Evolutionary conservation across 1,140 invertebrate species (phyloP), one percentile per base, ranked within the genome.

Genomic region (Drosophila grimshawi): DNA sequence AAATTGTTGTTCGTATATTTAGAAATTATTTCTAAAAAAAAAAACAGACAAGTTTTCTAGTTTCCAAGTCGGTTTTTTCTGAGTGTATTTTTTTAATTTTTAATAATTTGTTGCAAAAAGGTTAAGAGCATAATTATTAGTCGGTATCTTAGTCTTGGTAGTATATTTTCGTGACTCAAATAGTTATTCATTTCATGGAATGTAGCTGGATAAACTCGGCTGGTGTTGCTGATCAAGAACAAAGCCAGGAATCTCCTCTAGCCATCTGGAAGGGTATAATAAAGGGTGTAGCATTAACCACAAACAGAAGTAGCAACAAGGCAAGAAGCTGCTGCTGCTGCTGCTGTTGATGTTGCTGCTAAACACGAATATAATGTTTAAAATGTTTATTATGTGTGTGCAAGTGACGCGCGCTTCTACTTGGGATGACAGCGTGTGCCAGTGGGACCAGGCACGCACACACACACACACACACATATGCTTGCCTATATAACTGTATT

Each of bases 281-380:
- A 55, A 35, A 43, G 39, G 30, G 5, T 32, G 3, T 6, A 59
- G 30, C 56, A 43, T 43, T 43, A 5, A 45, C 7, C 55, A 19
- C 41, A 59, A 11, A 7, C 60, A 75, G 32, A 35, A 57, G 56
- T 48, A 66, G 49, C 71, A 78, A 39, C 52, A 75, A 46, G 10
- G 39, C 63, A 71, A 48, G 48, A 68, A 63, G 39, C 39, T 43
- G 39, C 7, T 8, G 7, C 37, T 39, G 39, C 4, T 43, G 39
- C 10, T 43, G 33, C 33, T 43, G 4, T 4, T 83, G 83, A 67
- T 89, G 83, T 81, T 88, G 37, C 41, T 52, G 85, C 83, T 89
- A 89, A 89, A 89, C 85, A 89, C 78, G 78, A 89, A 81, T 85
- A 89, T 89, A 89, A 89, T 89, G 85, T 89, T 89, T 89, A 89